Base-by-base conservation (phyloP, 2,113 vertebrate species). In the Xyrauchen texanus region DNA sequence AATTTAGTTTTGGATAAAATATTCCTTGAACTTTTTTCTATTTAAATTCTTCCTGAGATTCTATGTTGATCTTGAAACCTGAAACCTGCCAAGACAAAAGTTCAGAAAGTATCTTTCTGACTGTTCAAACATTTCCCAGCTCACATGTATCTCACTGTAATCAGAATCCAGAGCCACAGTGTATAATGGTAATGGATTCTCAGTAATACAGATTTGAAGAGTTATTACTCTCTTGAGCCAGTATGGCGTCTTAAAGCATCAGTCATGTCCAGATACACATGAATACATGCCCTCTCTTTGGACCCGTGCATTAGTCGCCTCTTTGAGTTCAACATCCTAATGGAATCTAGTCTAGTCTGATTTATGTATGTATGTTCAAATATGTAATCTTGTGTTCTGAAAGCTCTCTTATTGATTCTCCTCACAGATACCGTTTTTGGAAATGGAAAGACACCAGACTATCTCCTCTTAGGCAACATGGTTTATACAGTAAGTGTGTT, bases 401-500 rank as follows among this genome's bases (percentile, higher is more conserved):
- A 91, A 87, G 82, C 85, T 83, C 88, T 85, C 85, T 5, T 87
- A 0, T 89, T 86, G 81, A 88, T 93, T 58, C 52, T 83, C 84
- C 86, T 82, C 87, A 21, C 88, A 99, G 98, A 96, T 87, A 96
- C 93, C 0, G 96, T 97, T n/a, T 98, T 99, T 68, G 94, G 94
- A 89, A 98, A 94, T 63, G 98, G 98, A 86, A 93, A 93, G 85
- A 98, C 97, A 76, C 96, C 97, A 0, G 97, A 98, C 90, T 98
- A 99, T 86, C 91, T 99, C 78, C 95, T 99, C 63, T 89, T 99
- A 87, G 98, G 98, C 57, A 99, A 99, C 90, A 97, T 96, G 89
- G 98, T 99, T 86, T 99, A 99, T 85, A 99, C 98, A 58, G 98
- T 99, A 91, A 96, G 98, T 94, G 51, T 42, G 47, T 78, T 76